Percentiles rank a stretch among this genome's conserved stretches.
These are phyloP conservation scores for Sylvia borin DNA, from an alignment of 2,797 vertebrate genomes.

Conservation along the genomic window DNA sequence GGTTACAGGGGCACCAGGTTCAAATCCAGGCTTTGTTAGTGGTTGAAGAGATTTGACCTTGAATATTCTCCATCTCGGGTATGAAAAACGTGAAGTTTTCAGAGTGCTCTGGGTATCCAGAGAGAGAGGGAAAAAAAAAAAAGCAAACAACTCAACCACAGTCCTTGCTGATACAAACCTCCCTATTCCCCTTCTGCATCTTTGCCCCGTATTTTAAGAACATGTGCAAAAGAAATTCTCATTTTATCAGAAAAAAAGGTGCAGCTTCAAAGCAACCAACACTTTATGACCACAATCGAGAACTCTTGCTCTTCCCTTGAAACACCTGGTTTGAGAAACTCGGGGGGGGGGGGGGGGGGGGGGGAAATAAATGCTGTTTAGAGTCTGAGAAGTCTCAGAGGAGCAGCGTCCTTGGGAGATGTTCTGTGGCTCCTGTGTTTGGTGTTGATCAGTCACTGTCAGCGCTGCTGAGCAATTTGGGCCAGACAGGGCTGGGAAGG, in stretches of 20 bases:
- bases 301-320: not conserved
- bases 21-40: not conserved
- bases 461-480: not conserved
- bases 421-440: not conserved
- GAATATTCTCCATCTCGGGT: not conserved
- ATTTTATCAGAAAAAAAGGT: not conserved
- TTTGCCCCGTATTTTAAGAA: not conserved
- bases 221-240: not conserved
- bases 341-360: not conserved
- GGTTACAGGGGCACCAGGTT: not conserved
- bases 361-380: not conserved
- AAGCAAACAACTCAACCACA: no score
- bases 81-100: not conserved
- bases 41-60: not conserved
- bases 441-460: not conserved
- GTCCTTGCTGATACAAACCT: not conserved
- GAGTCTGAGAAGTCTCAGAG: not conserved
- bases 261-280: not conserved
- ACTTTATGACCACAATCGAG: not conserved
- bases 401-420: not conserved
- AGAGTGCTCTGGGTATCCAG: not conserved
- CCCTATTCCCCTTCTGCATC: not conserved
- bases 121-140: not conserved
- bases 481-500: not conserved
- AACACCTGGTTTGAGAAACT: not conserved